phyloP scores from a whole-genome alignment of 2,797 vertebrate species.

The Phataginus tricuspis region DNA sequence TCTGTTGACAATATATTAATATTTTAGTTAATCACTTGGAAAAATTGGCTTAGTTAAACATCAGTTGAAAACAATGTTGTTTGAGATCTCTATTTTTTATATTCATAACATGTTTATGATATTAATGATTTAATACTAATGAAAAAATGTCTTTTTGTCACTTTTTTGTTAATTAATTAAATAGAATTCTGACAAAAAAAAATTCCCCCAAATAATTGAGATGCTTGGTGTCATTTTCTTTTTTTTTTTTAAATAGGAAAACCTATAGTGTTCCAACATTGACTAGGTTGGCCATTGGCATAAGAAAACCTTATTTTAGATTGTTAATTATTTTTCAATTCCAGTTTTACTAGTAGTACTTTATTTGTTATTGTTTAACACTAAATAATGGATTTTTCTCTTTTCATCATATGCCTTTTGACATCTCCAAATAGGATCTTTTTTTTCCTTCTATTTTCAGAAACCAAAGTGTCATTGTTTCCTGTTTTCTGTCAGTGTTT shows the following conservation, averaged over 20 bases:
- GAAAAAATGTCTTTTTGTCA: neutral
- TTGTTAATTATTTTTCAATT: neutral
- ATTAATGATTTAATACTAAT: neutral
- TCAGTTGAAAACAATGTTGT: neutral
- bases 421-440: neutral
- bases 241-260: neutral
- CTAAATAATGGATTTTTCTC: neutral
- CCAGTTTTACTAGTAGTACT: neutral
- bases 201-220: neutral
- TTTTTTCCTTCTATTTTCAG: neutral
- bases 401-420: neutral
- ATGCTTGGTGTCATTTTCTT: neutral
- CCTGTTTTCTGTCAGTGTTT: slow-evolving; percentile 43
- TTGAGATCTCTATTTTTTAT: neutral
- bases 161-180: slow-evolving; percentile 35
- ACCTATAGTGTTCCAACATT: neutral
- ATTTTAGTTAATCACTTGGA: neutral
- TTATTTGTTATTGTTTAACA: neutral
- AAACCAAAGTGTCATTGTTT: neutral
- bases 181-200: neutral
- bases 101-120: neutral
- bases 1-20: neutral
- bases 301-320: neutral
- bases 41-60: slow-evolving; percentile 4
- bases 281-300: neutral